Percentiles rank a stretch among this genome's conserved stretches.
Evolutionary conservation across 2,888 invertebrate genomes (phyloP).

Genomic region (Mimachlamys varia): DNA sequence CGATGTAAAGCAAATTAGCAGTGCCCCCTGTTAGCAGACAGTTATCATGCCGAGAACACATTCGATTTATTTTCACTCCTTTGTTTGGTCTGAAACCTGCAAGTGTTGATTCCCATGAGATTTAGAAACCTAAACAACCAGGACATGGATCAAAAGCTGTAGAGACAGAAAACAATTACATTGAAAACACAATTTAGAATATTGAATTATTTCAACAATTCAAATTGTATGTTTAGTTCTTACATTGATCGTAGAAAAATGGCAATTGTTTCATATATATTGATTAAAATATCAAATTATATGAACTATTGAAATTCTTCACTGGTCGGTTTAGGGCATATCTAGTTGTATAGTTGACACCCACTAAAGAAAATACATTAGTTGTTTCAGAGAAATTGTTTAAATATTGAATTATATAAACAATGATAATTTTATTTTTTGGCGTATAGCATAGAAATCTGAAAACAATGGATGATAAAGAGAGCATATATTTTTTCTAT

Average conservation of each 20-base stretch:
- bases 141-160: background rate
- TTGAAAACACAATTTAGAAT: background rate
- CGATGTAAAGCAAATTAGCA: background rate
- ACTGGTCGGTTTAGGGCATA: background rate
- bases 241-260: background rate
- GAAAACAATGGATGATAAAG: too few species aligned
- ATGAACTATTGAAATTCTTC: background rate
- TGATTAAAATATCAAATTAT: conserved; percentile 21
- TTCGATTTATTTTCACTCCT: background rate
- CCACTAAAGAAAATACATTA: background rate
- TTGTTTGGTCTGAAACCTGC: background rate
- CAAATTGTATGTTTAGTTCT: background rate
- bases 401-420: background rate
- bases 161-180: background rate
- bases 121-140: background rate
- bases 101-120: background rate
- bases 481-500: too few species aligned
- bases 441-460: background rate
- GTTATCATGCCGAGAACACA: background rate
- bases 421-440: background rate
- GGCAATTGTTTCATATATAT: background rate
- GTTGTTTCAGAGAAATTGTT: background rate
- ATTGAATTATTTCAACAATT: conserved; percentile 1
- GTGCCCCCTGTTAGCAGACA: background rate
- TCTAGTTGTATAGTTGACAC: background rate